Evolutionary conservation across 2,888 invertebrate species (phyloP), one percentile per base, ranked within the genome.

Genomic region (Drosophila nr. perissopoda): DNA sequence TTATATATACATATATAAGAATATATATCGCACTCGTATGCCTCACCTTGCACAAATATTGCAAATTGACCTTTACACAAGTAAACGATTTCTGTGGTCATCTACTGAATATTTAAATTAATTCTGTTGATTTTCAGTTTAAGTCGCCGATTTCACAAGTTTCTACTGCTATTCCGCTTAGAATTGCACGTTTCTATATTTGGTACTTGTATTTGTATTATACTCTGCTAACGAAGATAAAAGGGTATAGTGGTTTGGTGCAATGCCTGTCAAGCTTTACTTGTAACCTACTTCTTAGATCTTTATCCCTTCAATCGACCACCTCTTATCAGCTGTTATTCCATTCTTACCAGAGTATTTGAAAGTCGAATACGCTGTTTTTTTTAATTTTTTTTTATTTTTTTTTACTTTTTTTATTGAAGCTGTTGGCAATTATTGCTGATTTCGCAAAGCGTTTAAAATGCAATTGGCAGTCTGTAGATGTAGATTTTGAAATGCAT

Each of bases 21-120:
- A 52, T 64, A 27, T 58, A 42, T 64, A 16, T 54, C 40, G 21
- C 73, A 48, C 31, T 48, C 52, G 49, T 63, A 59, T 81, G 73
- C 76, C 89, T 85, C 76, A 88, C 90, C 86, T 86, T 90, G 86
- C 87, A 67, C 83, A 88, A 86, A 86, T 75, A 86, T 86, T 88
- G 78, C 77, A 63, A 86, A 86, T 83, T 86, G 83, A 86, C 89
- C 89, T 86, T 90, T 86, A 75, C 81, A 80, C 88, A 82, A 87
- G 84, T 83, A 76, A 80, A 68, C 69, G 76, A 7, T 25, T 72
- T 75, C 29, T 64, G 61, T 59, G 64, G 62, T 69, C 69, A 62
- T 29, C 49, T 53, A 40, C 53, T 49, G 42, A 68, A 78, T 82
- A 76, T 84, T 80, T 71, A 80, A 82, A 86, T 66, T 66, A 60